phyloP scores from a whole-genome alignment of 2,113 vertebrate genomes.

The Salvelinus namaycush region DNA sequence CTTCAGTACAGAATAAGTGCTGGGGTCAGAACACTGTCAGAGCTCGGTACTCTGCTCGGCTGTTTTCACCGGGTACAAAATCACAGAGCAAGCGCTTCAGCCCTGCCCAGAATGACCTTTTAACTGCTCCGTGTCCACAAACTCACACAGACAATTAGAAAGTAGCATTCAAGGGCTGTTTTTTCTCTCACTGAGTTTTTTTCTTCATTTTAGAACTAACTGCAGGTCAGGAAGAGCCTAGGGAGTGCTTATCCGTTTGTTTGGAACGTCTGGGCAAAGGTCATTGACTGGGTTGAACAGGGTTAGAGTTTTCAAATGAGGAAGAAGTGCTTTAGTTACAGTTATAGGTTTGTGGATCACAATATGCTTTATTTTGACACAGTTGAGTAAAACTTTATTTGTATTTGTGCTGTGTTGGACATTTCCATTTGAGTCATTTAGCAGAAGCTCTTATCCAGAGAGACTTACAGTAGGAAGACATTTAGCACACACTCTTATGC shows the following conservation, averaged over 20 bases:
- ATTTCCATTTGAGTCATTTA: too few species aligned
- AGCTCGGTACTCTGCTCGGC: not conserved
- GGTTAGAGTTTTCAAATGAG: not conserved
- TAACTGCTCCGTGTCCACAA: conserved; percentile 17
- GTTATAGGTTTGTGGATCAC: too few species aligned
- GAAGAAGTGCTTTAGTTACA: not conserved
- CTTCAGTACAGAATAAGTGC: too few species aligned
- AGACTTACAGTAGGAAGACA: too few species aligned
- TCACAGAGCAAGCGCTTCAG: not conserved
- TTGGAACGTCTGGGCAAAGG: not conserved
- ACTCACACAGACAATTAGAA: conserved; percentile 8
- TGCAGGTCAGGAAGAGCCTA: not conserved
- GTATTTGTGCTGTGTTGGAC: too few species aligned
- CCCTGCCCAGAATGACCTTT: conserved; percentile 37
- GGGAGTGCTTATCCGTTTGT: not conserved
- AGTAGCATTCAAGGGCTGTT: not conserved
- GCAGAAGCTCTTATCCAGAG: too few species aligned
- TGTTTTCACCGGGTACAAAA: conserved; percentile 20
- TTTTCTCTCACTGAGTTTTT: not conserved
- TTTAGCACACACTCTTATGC: too few species aligned
- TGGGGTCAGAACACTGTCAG: too few species aligned
- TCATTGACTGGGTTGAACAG: not conserved
- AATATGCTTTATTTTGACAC: too few species aligned
- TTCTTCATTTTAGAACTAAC: not conserved
- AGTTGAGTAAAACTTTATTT: too few species aligned